Evolutionary conservation across 2,888 invertebrate species (phyloP), one percentile per base, ranked within the genome.

Genomic region (Drosophila kuntzei): DNA sequence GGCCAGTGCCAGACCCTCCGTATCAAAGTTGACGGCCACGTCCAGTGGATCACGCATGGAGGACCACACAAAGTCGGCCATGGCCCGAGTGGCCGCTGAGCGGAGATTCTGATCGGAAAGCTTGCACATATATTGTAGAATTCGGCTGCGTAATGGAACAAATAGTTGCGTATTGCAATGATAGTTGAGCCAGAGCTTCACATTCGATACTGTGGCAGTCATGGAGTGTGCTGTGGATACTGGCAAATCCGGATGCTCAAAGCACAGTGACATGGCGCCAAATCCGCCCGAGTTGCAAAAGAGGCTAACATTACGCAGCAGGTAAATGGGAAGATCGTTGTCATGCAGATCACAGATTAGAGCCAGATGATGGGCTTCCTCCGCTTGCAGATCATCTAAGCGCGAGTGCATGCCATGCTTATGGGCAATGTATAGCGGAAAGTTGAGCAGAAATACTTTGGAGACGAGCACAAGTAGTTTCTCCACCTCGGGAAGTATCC

Each of bases 51-150:
- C 98, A 90, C 98, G 98, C 43, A 98, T 96, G 9, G 98, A 97
- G 73, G 97, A 97, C 98, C 98, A 98, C 95, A 98, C 98, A 90
- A 98, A 97, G 93, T 98, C 97, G 81, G 98, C 98, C 97, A 98
- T 98, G 83, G 97, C 97, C 82, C 98, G 96, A 36, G 97, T 97
- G 37, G 97, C 96, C 25, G 96, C 96, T 59, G 97, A 95, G 75
- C 98, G 94, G 51, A 98, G 93, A 92, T 98, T 98, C 90, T 97
- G 97, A 92, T 98, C 98, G 16, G 96, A 96, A 77, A 98, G 94
- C 92, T 96, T 96, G 93, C 98, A 98, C 97, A 98, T 97, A 90
- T 98, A 98, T 80, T 96, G 95, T 85, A 98, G 94, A 69, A 98
- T 97, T 88, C 96, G 95, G 74, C 96, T 95, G 66, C 98, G 94